Evolutionary conservation across 2,888 invertebrate species (phyloP), one percentile per base, ranked within the genome.

Genomic region (Dryomyza anilis): DNA sequence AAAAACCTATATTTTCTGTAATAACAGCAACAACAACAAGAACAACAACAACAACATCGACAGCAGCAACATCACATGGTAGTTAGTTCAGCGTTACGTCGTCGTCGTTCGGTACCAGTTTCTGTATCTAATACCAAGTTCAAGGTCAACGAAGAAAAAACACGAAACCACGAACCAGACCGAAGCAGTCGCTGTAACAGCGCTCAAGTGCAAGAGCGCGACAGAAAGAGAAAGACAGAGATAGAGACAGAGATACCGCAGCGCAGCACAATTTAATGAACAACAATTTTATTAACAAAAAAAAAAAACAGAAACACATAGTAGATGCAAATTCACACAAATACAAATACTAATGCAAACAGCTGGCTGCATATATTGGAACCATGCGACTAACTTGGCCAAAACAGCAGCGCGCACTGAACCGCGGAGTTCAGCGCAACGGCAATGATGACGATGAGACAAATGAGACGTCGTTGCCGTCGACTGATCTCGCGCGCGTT

Each of bases 121-220:
- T 71, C 72, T 68, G 67, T 71, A 72, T 71, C 70, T 72, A 72
- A 72, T 72, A 72, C 69, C 72, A 72, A 72, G 72, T 72, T 72
- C 72, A 72, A 72, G 72, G 72, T 71, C 69, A 71, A n/a, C 39
- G 43, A 52, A 61, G 61, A 69, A 30, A 63, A 52, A 30, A 45
- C n/a, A 50, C 27, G 29, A 53, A 50, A 43, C 10, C 50, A 57
- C 50, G 36, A 50, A 25, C 29, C 33, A 30, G 33, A 33, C 33
- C 33, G 33, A 33, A 12, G 7, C 33, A 33, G 33, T 8, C 7
- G 7, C 33, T 8, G 33, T 8, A 12, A 7, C 33, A 8, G 12
- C n/a, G 29, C 23, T 16, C n/a, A 23, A 36, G 48, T 30, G 33
- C 19, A 16, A 25, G 27, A n/a, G 48, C 21, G 25, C 10, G 19